These are phyloP conservation scores for Heterodera filipjevi DNA, from an alignment of 2,888 invertebrate species.

Conservation along the genomic window DNA sequence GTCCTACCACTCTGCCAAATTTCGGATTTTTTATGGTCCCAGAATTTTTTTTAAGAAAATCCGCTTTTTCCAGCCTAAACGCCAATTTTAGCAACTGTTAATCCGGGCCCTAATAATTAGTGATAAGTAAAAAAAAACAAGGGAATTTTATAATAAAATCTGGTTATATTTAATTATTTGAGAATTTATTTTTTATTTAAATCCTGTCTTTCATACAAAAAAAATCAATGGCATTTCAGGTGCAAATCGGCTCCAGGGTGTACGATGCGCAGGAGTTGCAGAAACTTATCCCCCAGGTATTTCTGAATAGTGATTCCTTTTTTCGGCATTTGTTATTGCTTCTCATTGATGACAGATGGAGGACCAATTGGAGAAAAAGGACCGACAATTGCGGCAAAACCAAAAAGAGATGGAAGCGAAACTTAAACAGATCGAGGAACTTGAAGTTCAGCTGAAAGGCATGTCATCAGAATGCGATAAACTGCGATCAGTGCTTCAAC, in stretches of 20 bases:
- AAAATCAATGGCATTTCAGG: conserved; percentile 30
- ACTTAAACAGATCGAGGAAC: conserved; percentile 64
- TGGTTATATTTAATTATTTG: too few relatives aligned
- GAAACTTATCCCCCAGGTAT: conserved; percentile 56
- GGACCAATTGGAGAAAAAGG: conserved; percentile 52
- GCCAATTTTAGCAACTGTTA: too few relatives aligned
- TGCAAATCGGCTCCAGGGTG: conserved; percentile 58
- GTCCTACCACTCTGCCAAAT: too few relatives aligned
- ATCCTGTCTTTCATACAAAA: too few relatives aligned
- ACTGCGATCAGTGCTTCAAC: conserved; percentile 68
- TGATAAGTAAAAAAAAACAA: too few relatives aligned
- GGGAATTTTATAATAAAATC: too few relatives aligned
- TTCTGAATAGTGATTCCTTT: background rate
- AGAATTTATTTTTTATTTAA: too few relatives aligned
- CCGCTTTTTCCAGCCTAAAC: too few relatives aligned
- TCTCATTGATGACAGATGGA: too few relatives aligned
- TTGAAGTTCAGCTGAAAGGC: conserved; percentile 66
- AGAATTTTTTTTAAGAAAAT: too few relatives aligned
- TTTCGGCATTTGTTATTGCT: background rate
- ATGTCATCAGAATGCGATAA: conserved; percentile 67
- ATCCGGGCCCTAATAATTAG: too few relatives aligned
- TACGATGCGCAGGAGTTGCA: conserved; percentile 63
- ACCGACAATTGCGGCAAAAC: conserved; percentile 57
- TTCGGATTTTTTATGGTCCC: too few relatives aligned
- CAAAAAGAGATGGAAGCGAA: conserved; percentile 64